Base-by-base conservation (phyloP, 1,140 invertebrate species). In the Pristionchus pacificus region DNA sequence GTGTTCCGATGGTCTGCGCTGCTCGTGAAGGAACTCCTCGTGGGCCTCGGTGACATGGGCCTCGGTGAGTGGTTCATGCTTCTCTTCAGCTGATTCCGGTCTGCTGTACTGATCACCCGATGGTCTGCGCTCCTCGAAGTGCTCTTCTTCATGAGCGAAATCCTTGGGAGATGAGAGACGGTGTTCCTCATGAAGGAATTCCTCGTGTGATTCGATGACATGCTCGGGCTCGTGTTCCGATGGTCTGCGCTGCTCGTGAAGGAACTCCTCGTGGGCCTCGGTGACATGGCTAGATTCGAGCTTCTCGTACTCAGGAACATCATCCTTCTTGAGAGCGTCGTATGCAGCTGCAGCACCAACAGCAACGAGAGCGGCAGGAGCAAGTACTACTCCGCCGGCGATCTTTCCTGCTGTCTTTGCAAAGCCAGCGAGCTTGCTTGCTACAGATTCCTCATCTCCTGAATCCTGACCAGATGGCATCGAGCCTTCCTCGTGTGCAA, bases 351-450 rank as follows among this genome's bases (percentile, higher is more conserved):
- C 29, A 6, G 70, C 70, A 32, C 70, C 70, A 61, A 66, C 70
- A 67, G 64, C 70, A 60, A 65, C 70, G 31, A 72, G 65, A 24
- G 65, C 70, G 55, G 62, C 65, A 49, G 70, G 70, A 62, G 70
- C 70, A 61, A 59, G 57, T 30, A 67, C 65, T 57, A 72, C 64
- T 72, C 70, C 70, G 33, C 58, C 70, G 14, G 63, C 63, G 33
- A 33, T 65, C 30, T 65, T 65, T 0, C 63, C 63, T 19, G 31
- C 63, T 49, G n/a, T 33, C 31, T 65, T 65, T 66, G 32, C 65
- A 15, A 29, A 55, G 2, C 29, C 29, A 32, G 2, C 25, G 19
- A 49, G 38, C 38, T 49, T 49, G 19, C 19, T 32, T 10, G 19
- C 1, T 6, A 27, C 1, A 57, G 19, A 15, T 72, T 59, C 57